phyloP scores from a whole-genome alignment of 2,113 vertebrate species.

The Neogale vison region DNA sequence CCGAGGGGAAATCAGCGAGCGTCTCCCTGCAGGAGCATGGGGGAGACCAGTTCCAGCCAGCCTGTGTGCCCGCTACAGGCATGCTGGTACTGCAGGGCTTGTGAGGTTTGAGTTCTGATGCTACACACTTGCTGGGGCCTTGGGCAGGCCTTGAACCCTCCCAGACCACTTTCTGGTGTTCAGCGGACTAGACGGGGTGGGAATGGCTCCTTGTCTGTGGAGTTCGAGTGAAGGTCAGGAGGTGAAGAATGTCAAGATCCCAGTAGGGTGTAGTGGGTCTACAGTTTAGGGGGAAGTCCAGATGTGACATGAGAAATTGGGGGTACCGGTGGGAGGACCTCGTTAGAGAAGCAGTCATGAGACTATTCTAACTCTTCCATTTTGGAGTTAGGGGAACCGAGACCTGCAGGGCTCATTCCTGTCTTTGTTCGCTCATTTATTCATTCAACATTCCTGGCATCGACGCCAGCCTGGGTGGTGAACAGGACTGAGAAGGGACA shows the following conservation, averaged over 20 bases:
- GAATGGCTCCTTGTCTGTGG: not conserved
- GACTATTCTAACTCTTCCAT: not conserved
- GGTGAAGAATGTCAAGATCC: not conserved
- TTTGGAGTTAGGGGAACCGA: not conserved
- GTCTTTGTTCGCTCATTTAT: not conserved
- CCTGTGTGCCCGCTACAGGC: not conserved
- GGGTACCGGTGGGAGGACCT: not conserved
- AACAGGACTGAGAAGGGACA: not conserved
- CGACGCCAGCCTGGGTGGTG: not conserved
- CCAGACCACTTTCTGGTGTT: not conserved
- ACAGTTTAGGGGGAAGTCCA: not conserved
- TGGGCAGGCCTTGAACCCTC: not conserved
- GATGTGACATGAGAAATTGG: not conserved
- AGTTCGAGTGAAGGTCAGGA: not conserved
- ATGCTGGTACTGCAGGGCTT: not conserved
- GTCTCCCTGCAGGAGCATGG: not conserved
- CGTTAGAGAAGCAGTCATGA: not conserved
- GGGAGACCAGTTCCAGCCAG: fast-evolving
- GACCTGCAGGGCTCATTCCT: not conserved
- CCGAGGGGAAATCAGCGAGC: fast-evolving
- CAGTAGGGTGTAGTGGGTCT: not conserved
- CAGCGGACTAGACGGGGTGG: not conserved
- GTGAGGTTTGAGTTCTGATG: not conserved
- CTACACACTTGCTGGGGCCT: not conserved
- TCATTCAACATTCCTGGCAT: not conserved